phyloP scores from a whole-genome alignment of 1,140 invertebrate genomes.

The Hormaphis cornu region DNA sequence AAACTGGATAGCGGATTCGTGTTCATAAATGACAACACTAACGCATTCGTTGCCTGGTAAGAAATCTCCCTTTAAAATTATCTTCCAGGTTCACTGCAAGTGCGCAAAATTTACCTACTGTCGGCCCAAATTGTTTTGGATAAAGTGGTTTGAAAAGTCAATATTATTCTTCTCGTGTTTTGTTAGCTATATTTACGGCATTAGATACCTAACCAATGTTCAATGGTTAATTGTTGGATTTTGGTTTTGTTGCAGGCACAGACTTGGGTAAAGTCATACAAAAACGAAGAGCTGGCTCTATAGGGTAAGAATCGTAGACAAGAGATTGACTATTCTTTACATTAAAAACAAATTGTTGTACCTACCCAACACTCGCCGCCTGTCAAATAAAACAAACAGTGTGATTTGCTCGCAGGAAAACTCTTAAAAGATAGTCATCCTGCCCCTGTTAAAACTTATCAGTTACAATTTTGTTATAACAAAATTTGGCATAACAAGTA shows the following conservation, averaged over 20 bases:
- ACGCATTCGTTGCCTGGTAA: constrained; percentile 56
- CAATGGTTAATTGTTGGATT: background rate
- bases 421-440: too few relatives aligned
- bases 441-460: too few relatives aligned
- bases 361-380: too few relatives aligned
- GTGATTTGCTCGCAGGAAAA: too few relatives aligned
- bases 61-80: constrained; percentile 33
- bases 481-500: too few relatives aligned
- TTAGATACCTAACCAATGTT: background rate
- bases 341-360: too few relatives aligned
- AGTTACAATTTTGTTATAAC: too few relatives aligned
- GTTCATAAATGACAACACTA: constrained; percentile 49
- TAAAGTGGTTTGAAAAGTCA: background rate
- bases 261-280: constrained; percentile 53
- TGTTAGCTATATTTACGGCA: background rate
- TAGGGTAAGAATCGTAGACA: constrained; percentile 51
- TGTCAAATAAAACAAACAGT: too few relatives aligned
- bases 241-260: constrained; percentile 45
- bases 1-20: too few relatives aligned
- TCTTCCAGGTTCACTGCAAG: background rate
- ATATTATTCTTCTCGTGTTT: background rate
- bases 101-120: background rate
- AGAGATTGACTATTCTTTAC: too few relatives aligned
- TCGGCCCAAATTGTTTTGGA: background rate
- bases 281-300: constrained; percentile 50